These are phyloP conservation scores for Teleogryllus occipitalis DNA, from an alignment of 1,140 invertebrate species.

Conservation along the genomic window DNA sequence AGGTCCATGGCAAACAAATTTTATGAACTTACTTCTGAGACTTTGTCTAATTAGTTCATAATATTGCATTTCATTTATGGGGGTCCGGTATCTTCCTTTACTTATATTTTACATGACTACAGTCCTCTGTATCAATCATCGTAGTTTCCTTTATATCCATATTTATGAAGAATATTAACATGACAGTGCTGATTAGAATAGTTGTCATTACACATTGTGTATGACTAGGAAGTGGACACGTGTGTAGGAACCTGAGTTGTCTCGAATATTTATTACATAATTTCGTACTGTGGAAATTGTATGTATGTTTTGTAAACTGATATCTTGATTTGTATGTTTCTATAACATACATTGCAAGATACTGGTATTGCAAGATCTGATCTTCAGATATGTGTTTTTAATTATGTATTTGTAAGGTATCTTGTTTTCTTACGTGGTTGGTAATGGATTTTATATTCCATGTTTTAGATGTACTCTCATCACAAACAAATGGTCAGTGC, in stretches of 20 bases:
- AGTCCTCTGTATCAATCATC: background rate
- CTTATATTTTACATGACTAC: background rate
- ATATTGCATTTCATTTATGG: background rate
- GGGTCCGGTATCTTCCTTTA: background rate
- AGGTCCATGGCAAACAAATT: background rate
- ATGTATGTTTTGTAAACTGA: background rate
- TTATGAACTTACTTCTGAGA: background rate
- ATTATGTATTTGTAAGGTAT: background rate
- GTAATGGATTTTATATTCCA: background rate
- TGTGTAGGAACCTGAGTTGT: background rate
- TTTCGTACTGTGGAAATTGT: background rate
- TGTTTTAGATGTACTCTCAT: background rate
- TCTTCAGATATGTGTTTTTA: background rate
- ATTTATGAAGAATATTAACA: background rate
- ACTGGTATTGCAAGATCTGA: background rate
- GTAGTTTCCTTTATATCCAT: background rate
- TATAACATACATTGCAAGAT: background rate
- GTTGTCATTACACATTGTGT: background rate
- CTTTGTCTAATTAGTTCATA: background rate
- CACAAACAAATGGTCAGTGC: background rate
- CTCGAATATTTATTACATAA: background rate
- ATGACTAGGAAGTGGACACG: background rate
- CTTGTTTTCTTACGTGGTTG: background rate
- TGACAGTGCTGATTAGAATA: background rate
- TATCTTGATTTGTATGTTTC: background rate